Conservation (phyloP, 2,888 invertebrate species). For the Dryobota labecula region DNA sequence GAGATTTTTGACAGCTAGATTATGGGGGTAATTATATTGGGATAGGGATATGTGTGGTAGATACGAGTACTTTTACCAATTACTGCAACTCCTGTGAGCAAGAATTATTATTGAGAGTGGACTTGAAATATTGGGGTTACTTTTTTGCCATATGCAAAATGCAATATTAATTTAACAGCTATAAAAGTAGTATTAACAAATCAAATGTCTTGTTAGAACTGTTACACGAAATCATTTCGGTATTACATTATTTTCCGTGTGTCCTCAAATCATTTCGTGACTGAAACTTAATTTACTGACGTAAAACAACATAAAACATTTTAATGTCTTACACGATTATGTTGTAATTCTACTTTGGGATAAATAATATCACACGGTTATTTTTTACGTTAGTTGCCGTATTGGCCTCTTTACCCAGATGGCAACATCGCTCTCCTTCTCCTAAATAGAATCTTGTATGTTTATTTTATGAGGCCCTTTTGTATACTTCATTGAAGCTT, state of each 20-base stretch:
- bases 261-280: slow-evolving; percentile 33
- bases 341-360: slow-evolving; percentile 1
- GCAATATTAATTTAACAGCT: not conserved
- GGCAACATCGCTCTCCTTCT: not conserved
- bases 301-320: not conserved
- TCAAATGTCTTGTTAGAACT: not conserved
- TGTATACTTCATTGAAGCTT: too few species aligned
- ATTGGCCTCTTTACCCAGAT: not conserved
- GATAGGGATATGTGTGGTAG: too few species aligned
- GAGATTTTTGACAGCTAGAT: not conserved
- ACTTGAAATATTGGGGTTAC: too few species aligned
- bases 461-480: too few species aligned
- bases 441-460: not conserved
- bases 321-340: too few species aligned
- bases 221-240: slow-evolving; percentile 5
- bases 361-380: not conserved
- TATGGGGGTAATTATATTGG: too few species aligned
- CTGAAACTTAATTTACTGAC: slow-evolving; percentile 2
- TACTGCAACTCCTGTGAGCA: too few species aligned
- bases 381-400: too few species aligned
- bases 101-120: too few species aligned
- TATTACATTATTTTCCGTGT: not conserved
- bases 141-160: too few species aligned
- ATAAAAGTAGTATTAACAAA: not conserved
- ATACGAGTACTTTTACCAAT: too few species aligned